These are phyloP conservation scores for Reticulitermes lucifugus DNA, from an alignment of 2,888 invertebrate species.

Conservation along the genomic window DNA sequence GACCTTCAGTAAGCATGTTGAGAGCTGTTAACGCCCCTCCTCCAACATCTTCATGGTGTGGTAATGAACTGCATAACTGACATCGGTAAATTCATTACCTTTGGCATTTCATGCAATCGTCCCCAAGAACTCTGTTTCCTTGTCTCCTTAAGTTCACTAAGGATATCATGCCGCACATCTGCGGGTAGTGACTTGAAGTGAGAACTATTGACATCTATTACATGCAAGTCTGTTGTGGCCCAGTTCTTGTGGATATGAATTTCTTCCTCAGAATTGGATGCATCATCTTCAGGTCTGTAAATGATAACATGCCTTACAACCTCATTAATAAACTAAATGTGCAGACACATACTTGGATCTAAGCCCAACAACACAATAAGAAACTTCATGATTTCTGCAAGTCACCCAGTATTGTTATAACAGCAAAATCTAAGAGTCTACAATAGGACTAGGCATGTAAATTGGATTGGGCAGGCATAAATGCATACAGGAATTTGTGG, in stretches of 20 bases:
- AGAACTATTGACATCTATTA: slow-evolving; percentile 82
- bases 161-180: slow-evolving; percentile 92
- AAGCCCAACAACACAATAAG: too few species aligned
- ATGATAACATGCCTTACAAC: not conserved
- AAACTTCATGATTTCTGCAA: too few species aligned
- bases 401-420: too few species aligned
- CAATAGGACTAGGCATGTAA: too few species aligned
- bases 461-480: too few species aligned
- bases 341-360: too few species aligned
- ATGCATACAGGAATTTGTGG: too few species aligned
- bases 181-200: slow-evolving; percentile 85
- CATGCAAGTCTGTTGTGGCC: slow-evolving; percentile 72
- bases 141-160: slow-evolving; percentile 90
- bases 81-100: slow-evolving; percentile 60
- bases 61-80: not conserved
- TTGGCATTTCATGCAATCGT: slow-evolving; percentile 84
- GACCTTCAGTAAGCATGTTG: too few species aligned
- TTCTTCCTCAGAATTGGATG: slow-evolving; percentile 33
- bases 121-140: slow-evolving; percentile 93
- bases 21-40: too few species aligned
- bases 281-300: slow-evolving; percentile 33
- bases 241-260: not conserved
- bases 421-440: too few species aligned
- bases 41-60: not conserved
- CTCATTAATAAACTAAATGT: too few species aligned